Evolutionary conservation across 2,113 vertebrate species (phyloP).

Genomic region (Suncus etruscus): DNA sequence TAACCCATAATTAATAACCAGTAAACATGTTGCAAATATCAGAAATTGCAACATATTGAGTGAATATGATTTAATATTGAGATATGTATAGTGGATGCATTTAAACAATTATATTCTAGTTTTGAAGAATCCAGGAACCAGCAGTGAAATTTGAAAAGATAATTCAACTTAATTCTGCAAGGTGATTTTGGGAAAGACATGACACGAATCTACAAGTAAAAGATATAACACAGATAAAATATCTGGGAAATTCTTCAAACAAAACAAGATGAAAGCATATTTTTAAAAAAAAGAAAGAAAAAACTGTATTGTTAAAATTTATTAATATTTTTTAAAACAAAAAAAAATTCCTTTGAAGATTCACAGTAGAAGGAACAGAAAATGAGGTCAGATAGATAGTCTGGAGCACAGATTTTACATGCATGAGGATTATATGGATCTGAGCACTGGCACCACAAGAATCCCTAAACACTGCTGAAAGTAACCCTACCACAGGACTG

Average conservation of each 20-base stretch:
- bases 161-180: neutral
- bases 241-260: neutral
- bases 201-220: neutral
- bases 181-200: neutral
- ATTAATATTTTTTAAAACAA: neutral
- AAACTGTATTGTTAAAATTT: neutral
- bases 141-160: neutral
- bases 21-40: neutral
- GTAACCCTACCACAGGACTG: too few species aligned
- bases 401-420: too few species aligned
- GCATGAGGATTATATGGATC: too few species aligned
- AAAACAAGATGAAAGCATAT: neutral
- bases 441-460: too few species aligned
- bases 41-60: neutral
- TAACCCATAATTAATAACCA: neutral
- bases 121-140: conserved; percentile 16
- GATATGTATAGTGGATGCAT: neutral
- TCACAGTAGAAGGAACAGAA: neutral
- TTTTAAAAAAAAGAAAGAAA: neutral
- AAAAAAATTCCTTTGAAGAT: neutral
- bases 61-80: neutral
- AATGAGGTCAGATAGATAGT: too few species aligned
- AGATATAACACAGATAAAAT: neutral
- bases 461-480: too few species aligned
- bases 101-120: neutral